Evolutionary conservation across 92 coral and sea anemone genomes (phyloP).

Genomic region (Isaurus tuberculatus): DNA sequence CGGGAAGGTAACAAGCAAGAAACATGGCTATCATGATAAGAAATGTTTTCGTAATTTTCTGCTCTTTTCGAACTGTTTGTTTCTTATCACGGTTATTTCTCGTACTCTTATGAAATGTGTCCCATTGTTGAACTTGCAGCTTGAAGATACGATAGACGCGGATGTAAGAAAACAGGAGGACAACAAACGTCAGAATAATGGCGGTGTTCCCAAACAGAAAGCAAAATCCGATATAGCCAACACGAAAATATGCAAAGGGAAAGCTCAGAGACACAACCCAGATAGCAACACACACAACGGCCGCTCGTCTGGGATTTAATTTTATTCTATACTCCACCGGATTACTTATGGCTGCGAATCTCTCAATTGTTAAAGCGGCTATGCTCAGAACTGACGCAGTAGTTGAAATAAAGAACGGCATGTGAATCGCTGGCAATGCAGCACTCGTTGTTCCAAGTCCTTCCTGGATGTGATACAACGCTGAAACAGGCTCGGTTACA

Average conservation of each 20-base stretch:
- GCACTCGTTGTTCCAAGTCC: constrained; percentile 74
- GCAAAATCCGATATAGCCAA: constrained; percentile 84
- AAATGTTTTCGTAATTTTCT: constrained; percentile 88
- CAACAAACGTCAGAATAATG: constrained; percentile 73
- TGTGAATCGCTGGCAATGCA: constrained; percentile 78
- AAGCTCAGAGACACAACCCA: constrained; percentile 83
- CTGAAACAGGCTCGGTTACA: constrained; percentile 92
- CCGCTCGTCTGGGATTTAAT: constrained; percentile 73
- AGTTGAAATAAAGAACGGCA: constrained; percentile 95
- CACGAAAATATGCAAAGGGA: constrained; percentile 84
- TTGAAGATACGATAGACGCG: constrained; percentile 81
- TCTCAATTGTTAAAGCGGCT: constrained; percentile 85
- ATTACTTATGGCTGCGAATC: constrained; percentile 87
- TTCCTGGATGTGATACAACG: constrained; percentile 75
- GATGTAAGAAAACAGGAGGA: constrained; percentile 79
- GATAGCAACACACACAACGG: constrained; percentile 65
- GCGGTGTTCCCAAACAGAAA: constrained; percentile 95
- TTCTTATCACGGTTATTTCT: constrained; percentile 72
- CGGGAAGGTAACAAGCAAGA: constrained; percentile 80
- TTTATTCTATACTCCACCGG: constrained; percentile 73
- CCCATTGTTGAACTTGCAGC: constrained; percentile 82
- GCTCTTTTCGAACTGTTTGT: constrained; percentile 71
- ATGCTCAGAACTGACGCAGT: constrained; percentile 93
- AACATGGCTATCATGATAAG: constrained; percentile 82
- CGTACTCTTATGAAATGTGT: constrained; percentile 75